Percentiles rank a stretch among this genome's conserved stretches.
phyloP scores from a whole-genome alignment of 2,888 invertebrate species.

The Agrochola macilenta region DNA sequence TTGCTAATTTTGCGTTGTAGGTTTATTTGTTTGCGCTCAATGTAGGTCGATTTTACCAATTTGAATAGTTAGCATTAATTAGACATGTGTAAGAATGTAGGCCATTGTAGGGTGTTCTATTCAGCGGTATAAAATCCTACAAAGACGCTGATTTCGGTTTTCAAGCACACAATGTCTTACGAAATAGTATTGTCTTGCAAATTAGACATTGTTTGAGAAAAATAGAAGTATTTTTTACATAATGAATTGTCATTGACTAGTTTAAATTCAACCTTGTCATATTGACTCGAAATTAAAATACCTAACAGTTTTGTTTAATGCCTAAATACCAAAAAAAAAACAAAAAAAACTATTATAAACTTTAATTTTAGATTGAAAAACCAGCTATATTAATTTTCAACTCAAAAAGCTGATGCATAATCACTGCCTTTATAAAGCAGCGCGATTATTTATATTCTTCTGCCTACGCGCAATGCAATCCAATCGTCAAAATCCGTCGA shows the following conservation, averaged over 20 bases:
- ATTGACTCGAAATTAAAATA: neutral
- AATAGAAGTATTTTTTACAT: conserved; percentile 14
- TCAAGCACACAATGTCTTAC: conserved; percentile 40
- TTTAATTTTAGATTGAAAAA: no score
- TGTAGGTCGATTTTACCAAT: conserved; percentile 56
- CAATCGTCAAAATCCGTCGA: conserved; percentile 22
- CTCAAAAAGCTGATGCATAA: conserved; percentile 13
- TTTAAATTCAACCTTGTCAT: conserved; percentile 17
- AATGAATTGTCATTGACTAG: conserved; percentile 4
- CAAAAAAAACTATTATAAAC: no score
- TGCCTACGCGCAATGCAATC: conserved; percentile 52
- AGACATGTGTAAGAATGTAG: conserved; percentile 13
- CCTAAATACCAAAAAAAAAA: no score
- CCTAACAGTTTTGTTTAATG: no score
- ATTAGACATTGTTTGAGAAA: conserved; percentile 32
- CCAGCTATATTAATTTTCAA: neutral
- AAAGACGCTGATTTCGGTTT: conserved; percentile 40
- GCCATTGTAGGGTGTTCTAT: conserved; percentile 7
- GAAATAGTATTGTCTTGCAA: conserved; percentile 48
- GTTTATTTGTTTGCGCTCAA: conserved; percentile 27
- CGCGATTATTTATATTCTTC: conserved; percentile 26
- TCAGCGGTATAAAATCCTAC: neutral
- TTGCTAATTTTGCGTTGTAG: conserved; percentile 28
- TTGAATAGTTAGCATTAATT: conserved; percentile 57
- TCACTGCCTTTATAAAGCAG: conserved; percentile 15